Conservation (phyloP, 2,113 vertebrate species). For the Haplotaxodon microlepis region DNA sequence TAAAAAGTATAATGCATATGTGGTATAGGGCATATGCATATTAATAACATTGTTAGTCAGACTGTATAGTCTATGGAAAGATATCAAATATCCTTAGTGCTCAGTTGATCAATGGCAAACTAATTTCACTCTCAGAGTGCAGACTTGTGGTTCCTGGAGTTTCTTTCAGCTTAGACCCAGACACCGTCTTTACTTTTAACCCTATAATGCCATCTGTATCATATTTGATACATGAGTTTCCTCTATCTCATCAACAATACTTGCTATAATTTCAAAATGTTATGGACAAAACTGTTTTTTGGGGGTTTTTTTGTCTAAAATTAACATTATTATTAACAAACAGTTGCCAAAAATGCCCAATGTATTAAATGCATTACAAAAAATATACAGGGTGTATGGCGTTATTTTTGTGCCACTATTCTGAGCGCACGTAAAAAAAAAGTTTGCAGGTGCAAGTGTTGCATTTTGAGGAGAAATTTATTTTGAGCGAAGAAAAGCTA, state of each 20-base stretch:
- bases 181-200: neutral
- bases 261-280: neutral
- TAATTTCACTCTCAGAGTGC: neutral
- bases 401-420: neutral
- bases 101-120: neutral
- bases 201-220: neutral
- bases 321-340: neutral
- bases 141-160: neutral
- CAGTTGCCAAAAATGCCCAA: neutral
- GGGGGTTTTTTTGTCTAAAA: neutral
- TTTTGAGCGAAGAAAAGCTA: neutral
- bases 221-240: neutral
- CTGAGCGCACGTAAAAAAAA: neutral
- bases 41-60: neutral
- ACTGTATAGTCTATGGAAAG: neutral
- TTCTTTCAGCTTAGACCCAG: neutral
- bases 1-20: neutral
- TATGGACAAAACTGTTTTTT: neutral
- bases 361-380: neutral
- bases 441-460: too few species aligned
- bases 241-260: neutral
- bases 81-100: neutral
- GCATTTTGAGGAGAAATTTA: fast-evolving
- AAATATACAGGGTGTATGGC: neutral
- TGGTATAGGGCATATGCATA: neutral